Percentiles rank a stretch among this genome's conserved stretches.
Evolutionary conservation across 2,888 invertebrate genomes (phyloP).

Genomic region (Chrysolina oricalcia): DNA sequence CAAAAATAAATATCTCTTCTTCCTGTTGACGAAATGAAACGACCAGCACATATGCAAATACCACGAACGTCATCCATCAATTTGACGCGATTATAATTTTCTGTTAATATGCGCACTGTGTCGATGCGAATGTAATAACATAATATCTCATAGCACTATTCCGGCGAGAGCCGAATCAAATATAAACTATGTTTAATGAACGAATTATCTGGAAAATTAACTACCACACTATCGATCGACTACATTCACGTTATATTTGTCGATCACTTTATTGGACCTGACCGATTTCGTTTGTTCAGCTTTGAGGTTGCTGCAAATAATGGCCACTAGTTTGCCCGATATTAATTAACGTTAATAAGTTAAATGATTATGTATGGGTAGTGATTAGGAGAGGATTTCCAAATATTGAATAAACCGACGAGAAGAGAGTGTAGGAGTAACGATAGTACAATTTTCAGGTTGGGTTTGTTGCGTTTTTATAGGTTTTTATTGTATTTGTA

Average conservation of each 20-base stretch:
- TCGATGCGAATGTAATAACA: constrained; percentile 60
- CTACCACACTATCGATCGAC: constrained; percentile 63
- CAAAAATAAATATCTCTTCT: too few species aligned
- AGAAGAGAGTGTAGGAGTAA: not conserved
- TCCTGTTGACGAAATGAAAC: not conserved
- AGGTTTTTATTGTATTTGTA: too few species aligned
- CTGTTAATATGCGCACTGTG: constrained; percentile 47
- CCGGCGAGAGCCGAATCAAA: constrained; percentile 56
- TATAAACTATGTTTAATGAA: constrained; percentile 62
- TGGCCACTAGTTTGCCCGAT: constrained; percentile 56
- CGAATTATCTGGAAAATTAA: constrained; percentile 66
- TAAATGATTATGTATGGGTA: not conserved
- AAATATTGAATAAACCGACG: not conserved
- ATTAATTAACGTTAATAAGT: constrained; percentile 51
- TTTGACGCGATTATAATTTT: constrained; percentile 49
- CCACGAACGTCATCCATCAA: constrained; percentile 31
- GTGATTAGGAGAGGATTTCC: not conserved
- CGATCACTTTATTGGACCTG: constrained; percentile 59
- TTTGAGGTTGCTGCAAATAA: constrained; percentile 59
- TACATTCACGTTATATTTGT: constrained; percentile 65
- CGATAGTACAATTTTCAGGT: too few species aligned
- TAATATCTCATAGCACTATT: constrained; percentile 51
- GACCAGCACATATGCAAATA: not conserved
- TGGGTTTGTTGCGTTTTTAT: too few species aligned
- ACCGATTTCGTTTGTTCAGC: constrained; percentile 57